phyloP scores from a whole-genome alignment of 2,888 invertebrate genomes.

The Leptinotarsa juncta region DNA sequence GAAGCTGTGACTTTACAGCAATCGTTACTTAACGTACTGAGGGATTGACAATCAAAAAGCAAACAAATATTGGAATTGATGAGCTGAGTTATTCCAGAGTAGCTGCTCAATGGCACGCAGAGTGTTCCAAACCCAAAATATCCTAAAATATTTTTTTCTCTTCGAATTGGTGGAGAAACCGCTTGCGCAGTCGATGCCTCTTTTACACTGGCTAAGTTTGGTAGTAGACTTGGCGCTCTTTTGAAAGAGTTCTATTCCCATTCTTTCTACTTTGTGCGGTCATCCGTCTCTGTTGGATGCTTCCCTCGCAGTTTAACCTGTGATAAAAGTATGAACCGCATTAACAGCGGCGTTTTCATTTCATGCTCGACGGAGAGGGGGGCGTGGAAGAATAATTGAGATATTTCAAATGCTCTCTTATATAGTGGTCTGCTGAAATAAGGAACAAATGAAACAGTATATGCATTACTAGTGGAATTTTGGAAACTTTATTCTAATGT shows the following conservation, averaged over 20 bases:
- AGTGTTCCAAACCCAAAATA: neutral
- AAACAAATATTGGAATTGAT: neutral
- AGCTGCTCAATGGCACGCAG: neutral
- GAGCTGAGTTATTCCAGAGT: no score
- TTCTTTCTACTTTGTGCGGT: constrained; percentile 55
- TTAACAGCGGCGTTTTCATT: neutral
- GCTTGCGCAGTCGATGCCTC: neutral
- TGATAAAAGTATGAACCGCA: constrained; percentile 5
- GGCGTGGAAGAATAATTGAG: neutral
- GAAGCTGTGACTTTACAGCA: neutral
- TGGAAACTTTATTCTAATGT: no score
- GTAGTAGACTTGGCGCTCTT: constrained; percentile 8
- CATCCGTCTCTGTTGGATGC: constrained; percentile 54
- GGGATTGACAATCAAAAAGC: neutral
- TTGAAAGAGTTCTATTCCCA: constrained; percentile 53
- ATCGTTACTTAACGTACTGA: neutral
- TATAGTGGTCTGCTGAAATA: neutral
- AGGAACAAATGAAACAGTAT: neutral
- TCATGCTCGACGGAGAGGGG: neutral
- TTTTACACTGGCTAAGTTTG: neutral
- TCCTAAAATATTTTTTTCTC: neutral
- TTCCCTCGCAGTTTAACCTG: constrained; percentile 42
- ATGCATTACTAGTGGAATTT: no score
- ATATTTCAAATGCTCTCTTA: neutral
- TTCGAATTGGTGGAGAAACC: neutral